These are phyloP conservation scores for Heterodera carotae DNA, from an alignment of 1,140 invertebrate genomes.

Conservation along the genomic window DNA sequence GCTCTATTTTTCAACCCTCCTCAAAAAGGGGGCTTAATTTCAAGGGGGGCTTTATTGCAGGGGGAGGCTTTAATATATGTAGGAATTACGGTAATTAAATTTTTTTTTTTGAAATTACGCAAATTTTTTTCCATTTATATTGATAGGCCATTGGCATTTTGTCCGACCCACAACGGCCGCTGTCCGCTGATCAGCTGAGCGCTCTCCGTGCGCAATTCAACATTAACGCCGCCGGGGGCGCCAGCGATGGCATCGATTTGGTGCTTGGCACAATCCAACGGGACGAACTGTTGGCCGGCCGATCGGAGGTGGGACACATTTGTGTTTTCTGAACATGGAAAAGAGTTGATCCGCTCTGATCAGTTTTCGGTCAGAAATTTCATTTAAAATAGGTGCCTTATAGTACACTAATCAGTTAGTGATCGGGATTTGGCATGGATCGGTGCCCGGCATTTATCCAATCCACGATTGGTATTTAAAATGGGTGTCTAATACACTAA, in stretches of 20 bases:
- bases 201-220: conserved; percentile 14
- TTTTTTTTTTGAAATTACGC: too few relatives aligned
- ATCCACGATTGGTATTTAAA: too few relatives aligned
- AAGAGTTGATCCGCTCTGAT: too few relatives aligned
- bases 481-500: too few relatives aligned
- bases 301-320: conserved; percentile 21
- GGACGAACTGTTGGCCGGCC: conserved; percentile 40
- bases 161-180: neutral
- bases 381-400: too few relatives aligned
- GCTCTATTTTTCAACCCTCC: neutral
- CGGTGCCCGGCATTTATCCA: too few relatives aligned
- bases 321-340: neutral
- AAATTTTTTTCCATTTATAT: neutral
- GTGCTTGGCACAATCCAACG: conserved; percentile 38
- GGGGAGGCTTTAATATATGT: too few relatives aligned
- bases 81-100: neutral
- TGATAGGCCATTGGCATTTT: neutral
- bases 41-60: too few relatives aligned
- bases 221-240: neutral
- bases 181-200: conserved; percentile 36
- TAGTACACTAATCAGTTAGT: too few relatives aligned
- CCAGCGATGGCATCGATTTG: conserved; percentile 10
- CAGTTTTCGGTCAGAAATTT: conserved; percentile 32
- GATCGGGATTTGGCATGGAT: too few relatives aligned
- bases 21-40: too few relatives aligned